These are phyloP conservation scores for Bactericera cockerelli DNA, from an alignment of 1,140 invertebrate genomes.

Conservation along the genomic window DNA sequence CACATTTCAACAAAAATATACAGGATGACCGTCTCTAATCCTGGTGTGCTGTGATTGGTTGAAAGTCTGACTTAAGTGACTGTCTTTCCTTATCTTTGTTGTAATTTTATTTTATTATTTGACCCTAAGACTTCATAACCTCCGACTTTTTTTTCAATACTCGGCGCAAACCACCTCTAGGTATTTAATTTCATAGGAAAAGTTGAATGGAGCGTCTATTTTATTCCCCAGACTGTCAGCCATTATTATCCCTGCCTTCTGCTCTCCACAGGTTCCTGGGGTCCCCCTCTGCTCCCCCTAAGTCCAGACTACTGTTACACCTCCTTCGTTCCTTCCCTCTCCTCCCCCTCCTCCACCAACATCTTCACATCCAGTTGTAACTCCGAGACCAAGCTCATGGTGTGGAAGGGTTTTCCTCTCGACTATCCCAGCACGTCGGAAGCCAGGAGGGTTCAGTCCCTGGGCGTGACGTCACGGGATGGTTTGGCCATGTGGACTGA, in stretches of 20 bases:
- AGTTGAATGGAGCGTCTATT: neutral
- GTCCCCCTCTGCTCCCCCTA: neutral
- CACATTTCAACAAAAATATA: too few relatives aligned
- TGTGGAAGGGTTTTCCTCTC: neutral
- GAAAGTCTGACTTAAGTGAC: too few relatives aligned
- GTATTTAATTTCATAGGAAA: neutral
- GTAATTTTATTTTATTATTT: too few relatives aligned
- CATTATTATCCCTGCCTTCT: too few relatives aligned
- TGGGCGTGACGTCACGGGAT: neutral
- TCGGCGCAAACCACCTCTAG: neutral
- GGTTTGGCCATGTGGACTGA: neutral
- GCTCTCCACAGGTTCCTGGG: too few relatives aligned
- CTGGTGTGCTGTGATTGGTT: too few relatives aligned
- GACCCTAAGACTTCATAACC: too few relatives aligned
- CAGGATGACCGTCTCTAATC: too few relatives aligned
- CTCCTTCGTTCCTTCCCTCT: neutral
- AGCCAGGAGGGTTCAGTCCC: neutral
- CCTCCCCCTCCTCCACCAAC: neutral
- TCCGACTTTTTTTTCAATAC: too few relatives aligned
- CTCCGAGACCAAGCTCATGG: constrained; percentile 2
- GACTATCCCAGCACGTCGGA: neutral
- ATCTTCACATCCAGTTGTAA: neutral
- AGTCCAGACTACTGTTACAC: neutral
- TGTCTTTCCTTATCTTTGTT: too few relatives aligned
- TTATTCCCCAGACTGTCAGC: neutral